Conservation (phyloP, 2,797 vertebrate genomes). For the Intellagama lesueurii region DNA sequence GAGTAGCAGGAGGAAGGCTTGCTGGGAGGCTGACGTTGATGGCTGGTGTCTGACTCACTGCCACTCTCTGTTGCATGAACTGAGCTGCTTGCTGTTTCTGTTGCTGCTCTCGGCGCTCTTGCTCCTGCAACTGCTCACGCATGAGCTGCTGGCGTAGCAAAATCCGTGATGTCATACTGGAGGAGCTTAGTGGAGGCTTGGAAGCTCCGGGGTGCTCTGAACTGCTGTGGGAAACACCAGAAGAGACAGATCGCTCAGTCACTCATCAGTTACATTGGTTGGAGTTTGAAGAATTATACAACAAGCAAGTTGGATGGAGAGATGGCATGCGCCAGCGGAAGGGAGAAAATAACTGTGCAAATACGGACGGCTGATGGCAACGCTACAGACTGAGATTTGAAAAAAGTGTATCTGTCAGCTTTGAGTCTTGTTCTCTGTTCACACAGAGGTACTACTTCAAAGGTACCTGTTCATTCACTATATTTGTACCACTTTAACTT, state of each 20-base stretch:
- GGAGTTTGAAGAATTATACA: not conserved
- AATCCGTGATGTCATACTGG: conserved; percentile 85
- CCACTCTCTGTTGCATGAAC: conserved; percentile 87
- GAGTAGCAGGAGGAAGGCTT: conserved; percentile 80
- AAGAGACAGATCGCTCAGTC: conserved; percentile 64
- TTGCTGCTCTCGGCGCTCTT: conserved; percentile 89
- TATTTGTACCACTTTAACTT: too few relatives aligned
- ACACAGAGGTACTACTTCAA: conserved; percentile 6
- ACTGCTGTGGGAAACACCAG: conserved; percentile 80
- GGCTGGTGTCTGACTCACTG: conserved; percentile 85
- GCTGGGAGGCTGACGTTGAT: conserved; percentile 84
- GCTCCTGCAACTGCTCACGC: conserved; percentile 86
- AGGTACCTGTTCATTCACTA: not conserved
- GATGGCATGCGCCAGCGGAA: not conserved
- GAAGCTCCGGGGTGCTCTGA: conserved; percentile 86
- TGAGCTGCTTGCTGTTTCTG: conserved; percentile 88
- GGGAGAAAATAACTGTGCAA: conserved; percentile 38
- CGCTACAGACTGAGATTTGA: not conserved
- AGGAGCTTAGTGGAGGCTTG: conserved; percentile 84
- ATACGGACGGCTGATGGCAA: not conserved
- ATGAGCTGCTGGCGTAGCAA: conserved; percentile 84
- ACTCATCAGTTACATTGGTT: conserved; percentile 39
- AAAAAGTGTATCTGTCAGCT: conserved; percentile 57
- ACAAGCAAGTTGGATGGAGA: rapidly evolving
- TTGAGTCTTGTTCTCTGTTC: conserved; percentile 53